Conservation (phyloP, 2,888 invertebrate genomes). For the Spodoptera littoralis region DNA sequence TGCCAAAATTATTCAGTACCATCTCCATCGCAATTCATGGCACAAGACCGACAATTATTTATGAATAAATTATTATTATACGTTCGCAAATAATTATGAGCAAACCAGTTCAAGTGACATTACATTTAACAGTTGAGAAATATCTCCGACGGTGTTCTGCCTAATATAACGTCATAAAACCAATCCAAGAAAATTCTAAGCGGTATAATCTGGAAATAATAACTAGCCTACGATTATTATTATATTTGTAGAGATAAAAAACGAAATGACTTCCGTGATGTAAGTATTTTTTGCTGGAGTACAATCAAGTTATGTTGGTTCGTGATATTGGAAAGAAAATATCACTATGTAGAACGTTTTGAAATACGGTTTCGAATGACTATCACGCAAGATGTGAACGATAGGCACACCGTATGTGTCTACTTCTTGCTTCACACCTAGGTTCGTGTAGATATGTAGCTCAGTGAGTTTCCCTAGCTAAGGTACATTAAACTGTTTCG, state of each 20-base stretch:
- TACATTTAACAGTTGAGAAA: neutral
- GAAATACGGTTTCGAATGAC: conserved; percentile 20
- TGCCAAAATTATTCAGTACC: conserved; percentile 27
- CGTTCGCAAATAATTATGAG: conserved; percentile 12
- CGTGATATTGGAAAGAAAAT: conserved; percentile 3
- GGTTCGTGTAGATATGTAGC: conserved; percentile 1
- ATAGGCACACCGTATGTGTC: conserved; percentile 9
- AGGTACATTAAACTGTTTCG: conserved; percentile 3
- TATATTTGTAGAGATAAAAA: conserved; percentile 1
- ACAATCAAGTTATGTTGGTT: conserved; percentile 4
- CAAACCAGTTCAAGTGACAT: conserved; percentile 4
- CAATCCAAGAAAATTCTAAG: neutral
- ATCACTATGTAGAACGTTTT: conserved; percentile 6
- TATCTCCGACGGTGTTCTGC: too few species aligned
- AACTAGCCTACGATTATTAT: conserved; percentile 5
- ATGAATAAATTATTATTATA: conserved; percentile 12
- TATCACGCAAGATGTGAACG: conserved; percentile 22
- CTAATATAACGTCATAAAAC: too few species aligned
- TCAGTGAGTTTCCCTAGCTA: conserved; percentile 11
- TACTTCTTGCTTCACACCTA: conserved; percentile 8
- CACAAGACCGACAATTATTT: conserved; percentile 22
- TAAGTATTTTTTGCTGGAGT: conserved; percentile 5
- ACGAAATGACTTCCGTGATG: conserved; percentile 12
- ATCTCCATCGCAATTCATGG: conserved; percentile 15
- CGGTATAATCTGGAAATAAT: conserved; percentile 11